Percentiles rank a stretch among this genome's conserved stretches.
These are phyloP conservation scores for Oncorhynchus keta DNA, from an alignment of 2,113 vertebrate species.

Conservation along the genomic window DNA sequence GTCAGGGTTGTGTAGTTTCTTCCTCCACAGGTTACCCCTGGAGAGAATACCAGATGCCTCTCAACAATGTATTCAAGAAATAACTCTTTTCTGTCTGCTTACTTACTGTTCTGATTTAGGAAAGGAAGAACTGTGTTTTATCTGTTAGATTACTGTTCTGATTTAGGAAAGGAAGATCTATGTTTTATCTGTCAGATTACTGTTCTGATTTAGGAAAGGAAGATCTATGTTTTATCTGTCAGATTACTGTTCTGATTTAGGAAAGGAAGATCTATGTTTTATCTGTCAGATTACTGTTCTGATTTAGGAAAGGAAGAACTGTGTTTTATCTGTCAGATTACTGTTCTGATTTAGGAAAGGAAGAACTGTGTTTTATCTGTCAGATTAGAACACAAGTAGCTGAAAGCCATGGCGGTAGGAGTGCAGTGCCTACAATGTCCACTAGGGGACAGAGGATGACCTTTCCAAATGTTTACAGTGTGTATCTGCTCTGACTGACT, in stretches of 20 bases:
- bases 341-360: too few species aligned
- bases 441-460: slow-evolving; percentile 71
- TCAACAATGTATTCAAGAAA: slow-evolving; percentile 47
- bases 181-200: too few species aligned
- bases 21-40: slow-evolving; percentile 42
- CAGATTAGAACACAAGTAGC: slow-evolving; percentile 40
- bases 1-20: slow-evolving; percentile 53
- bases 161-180: too few species aligned
- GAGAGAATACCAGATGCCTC: slow-evolving; percentile 50
- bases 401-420: background rate
- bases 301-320: too few species aligned
- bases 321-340: too few species aligned
- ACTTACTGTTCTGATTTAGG: slow-evolving; percentile 27
- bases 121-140: too few species aligned
- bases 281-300: too few species aligned
- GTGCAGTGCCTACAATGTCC: slow-evolving; percentile 35
- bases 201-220: too few species aligned
- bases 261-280: too few species aligned
- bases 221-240: too few species aligned
- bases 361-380: slow-evolving; percentile 1
- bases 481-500: slow-evolving; percentile 12
- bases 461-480: slow-evolving; percentile 38
- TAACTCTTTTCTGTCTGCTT: slow-evolving; percentile 5
- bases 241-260: slow-evolving; percentile 16
- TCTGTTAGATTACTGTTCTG: too few species aligned